These are phyloP conservation scores for Hystrix cristata DNA, from an alignment of 2,113 vertebrate species.

Conservation along the genomic window DNA sequence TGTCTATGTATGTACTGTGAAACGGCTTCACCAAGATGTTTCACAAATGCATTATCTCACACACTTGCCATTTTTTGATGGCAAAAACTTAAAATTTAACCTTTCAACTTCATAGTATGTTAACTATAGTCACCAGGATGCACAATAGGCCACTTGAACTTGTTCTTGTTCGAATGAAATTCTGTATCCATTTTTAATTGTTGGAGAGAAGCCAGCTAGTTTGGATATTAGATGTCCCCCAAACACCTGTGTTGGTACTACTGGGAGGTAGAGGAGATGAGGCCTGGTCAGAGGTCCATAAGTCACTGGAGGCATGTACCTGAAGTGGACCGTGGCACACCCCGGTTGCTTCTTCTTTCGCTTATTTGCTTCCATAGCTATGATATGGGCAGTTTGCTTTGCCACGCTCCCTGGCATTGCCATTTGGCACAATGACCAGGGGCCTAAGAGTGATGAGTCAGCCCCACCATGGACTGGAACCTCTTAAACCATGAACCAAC, in stretches of 20 bases:
- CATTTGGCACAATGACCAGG: rapidly evolving
- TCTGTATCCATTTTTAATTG: neutral
- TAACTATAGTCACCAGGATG: neutral
- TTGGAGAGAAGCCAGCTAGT: neutral
- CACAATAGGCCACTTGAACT: neutral
- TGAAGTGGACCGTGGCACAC: neutral
- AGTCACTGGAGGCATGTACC: neutral
- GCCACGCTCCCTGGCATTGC: neutral
- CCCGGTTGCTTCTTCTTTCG: neutral
- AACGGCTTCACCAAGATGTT: neutral
- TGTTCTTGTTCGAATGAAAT: neutral
- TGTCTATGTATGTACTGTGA: neutral
- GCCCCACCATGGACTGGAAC: neutral
- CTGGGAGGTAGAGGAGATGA: neutral
- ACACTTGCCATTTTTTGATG: neutral
- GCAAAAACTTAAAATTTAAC: neutral
- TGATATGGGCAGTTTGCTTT: neutral
- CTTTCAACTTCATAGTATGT: neutral
- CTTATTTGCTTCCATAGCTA: neutral
- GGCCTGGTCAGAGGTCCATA: neutral
- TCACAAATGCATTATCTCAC: neutral
- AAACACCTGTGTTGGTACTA: neutral
- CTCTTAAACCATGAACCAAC: neutral
- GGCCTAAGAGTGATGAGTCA: neutral
- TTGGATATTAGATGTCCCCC: neutral